Evolutionary conservation across 1,140 invertebrate species (phyloP).

Genomic region (Temnothorax longispinosus): DNA sequence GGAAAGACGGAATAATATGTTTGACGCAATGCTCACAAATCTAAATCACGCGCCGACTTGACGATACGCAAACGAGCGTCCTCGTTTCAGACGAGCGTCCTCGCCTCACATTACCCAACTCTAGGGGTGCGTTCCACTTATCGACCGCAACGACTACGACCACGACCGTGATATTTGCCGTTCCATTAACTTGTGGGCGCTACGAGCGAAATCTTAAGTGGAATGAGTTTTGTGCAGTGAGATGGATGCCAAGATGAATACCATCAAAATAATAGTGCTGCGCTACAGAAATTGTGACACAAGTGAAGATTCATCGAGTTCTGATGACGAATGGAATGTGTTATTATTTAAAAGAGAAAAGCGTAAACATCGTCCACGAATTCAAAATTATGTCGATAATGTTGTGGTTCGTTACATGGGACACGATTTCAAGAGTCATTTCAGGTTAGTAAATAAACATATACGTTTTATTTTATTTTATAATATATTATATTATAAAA

Average conservation of each 20-base stretch:
- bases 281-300: neutral
- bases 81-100: too few relatives aligned
- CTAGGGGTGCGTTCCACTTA: constrained; percentile 1
- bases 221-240: neutral
- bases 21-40: too few relatives aligned
- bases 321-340: neutral
- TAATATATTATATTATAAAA: neutral
- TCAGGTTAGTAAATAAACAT: neutral
- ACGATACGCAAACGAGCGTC: too few relatives aligned
- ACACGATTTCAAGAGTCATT: constrained; percentile 71
- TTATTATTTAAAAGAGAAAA: neutral
- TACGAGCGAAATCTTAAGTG: neutral
- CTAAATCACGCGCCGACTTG: too few relatives aligned
- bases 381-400: neutral
- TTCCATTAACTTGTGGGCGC: neutral
- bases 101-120: too few relatives aligned
- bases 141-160: neutral
- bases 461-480: neutral
- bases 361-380: neutral
- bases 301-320: neutral
- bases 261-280: neutral
- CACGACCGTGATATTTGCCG: neutral
- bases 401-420: neutral
- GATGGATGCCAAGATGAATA: neutral
- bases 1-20: too few relatives aligned